A percentile compares a stretch with the other conserved stretches of the same genome.
Evolutionary conservation across 2,113 vertebrate species (phyloP).

Genomic region (Otocyon megalotis): DNA sequence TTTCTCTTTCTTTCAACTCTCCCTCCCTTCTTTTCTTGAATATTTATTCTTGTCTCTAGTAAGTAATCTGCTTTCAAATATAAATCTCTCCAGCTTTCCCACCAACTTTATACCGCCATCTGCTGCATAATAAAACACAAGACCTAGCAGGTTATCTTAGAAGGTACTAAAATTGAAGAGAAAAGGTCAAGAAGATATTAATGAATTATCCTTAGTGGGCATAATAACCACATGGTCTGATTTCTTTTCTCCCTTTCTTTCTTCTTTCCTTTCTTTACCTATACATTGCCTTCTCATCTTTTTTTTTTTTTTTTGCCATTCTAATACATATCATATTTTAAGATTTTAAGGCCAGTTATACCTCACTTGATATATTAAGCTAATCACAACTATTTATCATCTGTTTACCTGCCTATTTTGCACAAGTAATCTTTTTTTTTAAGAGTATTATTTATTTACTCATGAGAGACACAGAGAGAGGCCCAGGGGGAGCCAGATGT

Average conservation of each 20-base stretch:
- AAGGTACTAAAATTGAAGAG: not conserved
- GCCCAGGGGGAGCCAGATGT: too few species aligned
- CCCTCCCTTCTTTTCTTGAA: not conserved
- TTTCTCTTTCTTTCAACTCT: not conserved
- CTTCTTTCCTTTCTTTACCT: not conserved
- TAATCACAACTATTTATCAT: not conserved
- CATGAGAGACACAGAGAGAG: too few species aligned
- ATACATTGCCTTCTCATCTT: not conserved
- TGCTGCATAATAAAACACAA: not conserved
- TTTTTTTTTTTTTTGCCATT: not conserved
- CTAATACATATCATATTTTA: not conserved
- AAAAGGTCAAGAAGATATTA: not conserved
- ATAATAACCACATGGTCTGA: not conserved
- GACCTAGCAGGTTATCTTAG: not conserved
- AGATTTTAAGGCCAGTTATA: not conserved
- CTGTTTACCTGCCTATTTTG: not conserved
- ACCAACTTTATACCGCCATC: not conserved
- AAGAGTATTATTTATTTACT: too few species aligned
- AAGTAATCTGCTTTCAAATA: slow-evolving; percentile 14
- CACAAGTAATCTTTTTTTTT: not conserved
- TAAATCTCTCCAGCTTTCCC: not conserved
- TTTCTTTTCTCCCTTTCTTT: not conserved
- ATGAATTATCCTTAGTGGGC: not conserved
- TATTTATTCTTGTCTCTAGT: not conserved
- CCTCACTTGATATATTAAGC: not conserved